Evolutionary conservation across 2,113 vertebrate genomes (phyloP), one percentile per base, ranked within the genome.

Genomic region (Oplegnathus fasciatus): DNA sequence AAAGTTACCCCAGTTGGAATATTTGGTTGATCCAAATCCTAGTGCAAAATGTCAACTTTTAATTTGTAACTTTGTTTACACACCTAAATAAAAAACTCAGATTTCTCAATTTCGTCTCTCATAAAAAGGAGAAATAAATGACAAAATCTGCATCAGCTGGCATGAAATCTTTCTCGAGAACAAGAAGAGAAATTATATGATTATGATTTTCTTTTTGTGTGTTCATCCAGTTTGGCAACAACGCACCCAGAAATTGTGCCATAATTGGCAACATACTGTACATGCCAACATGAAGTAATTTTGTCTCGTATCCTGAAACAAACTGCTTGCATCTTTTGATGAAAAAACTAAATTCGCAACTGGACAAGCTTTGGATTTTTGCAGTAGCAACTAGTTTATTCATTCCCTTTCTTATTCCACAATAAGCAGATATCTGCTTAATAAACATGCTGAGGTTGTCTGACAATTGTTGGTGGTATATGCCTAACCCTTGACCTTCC

Each of bases 401-500:
- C 24, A 20, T 58, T 75, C 17, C 34, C 37, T 68, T 62, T 80
- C 48, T 30, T 54, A 24, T 82, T 75, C 37, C 50, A 44, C 54
- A 61, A 68, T 69, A 34, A 75, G 60, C 55, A 76, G 75, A 88
- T 83, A 28, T 77, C 26, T 67, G 57, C 82, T 83, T 81, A 71
- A 87, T 85, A 85, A 92, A 91, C 85, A 86, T 82, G 76, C 88
- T 84, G 73, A 85, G 84, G 81, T 82, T 85, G 77, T 85, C 83
- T 93, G 92, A 93, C 92, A 91, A 92, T 88, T 90, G 76, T 90
- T 91, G 90, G 88, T 87, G 83, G 92, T 94, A 94, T 93, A 94
- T 90, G 88, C 48, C 74, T 94, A 78, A 94, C 93, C 94, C 75
- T 61, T 94, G 93, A 92, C 93, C 92, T 80, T 69, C 73, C 71